phyloP scores from a whole-genome alignment of 37 sponge, comb jelly and placozoan species.

The Cladorhizidae sp. region DNA sequence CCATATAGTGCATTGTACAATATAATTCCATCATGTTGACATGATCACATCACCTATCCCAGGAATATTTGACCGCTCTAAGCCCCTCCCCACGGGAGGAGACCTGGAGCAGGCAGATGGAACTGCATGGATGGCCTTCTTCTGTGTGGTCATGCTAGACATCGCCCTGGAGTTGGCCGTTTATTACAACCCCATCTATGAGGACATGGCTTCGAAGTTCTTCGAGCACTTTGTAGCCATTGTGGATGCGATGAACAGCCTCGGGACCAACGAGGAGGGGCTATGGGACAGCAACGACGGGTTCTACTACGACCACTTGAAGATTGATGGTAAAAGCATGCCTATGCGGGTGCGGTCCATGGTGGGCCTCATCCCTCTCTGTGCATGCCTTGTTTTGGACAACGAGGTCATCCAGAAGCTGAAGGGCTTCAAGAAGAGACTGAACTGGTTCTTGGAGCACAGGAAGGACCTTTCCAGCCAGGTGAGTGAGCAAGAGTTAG shows the following conservation, averaged over 20 bases:
- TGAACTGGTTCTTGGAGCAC: slow-evolving; percentile 93
- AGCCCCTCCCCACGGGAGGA: slow-evolving; percentile 90
- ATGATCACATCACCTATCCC: not conserved
- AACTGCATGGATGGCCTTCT: slow-evolving; percentile 99
- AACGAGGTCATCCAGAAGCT: slow-evolving; percentile 86
- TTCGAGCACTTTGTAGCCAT: slow-evolving; percentile 96
- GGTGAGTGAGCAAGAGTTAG: too few relatives aligned
- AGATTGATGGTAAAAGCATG: slow-evolving; percentile 53
- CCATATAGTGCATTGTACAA: too few relatives aligned
- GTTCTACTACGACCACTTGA: slow-evolving; percentile 93
- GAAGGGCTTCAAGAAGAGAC: slow-evolving; percentile 81
- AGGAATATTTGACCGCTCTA: slow-evolving; percentile 91
- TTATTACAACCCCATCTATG: slow-evolving; percentile 81
- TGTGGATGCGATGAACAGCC: slow-evolving; percentile 92
- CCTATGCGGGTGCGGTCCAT: slow-evolving; percentile 88
- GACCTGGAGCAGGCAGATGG: slow-evolving; percentile 96
- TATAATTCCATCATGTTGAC: too few relatives aligned
- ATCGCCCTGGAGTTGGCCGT: slow-evolving; percentile 92
- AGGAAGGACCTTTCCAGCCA: slow-evolving; percentile 80
- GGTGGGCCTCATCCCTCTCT: slow-evolving; percentile 96
- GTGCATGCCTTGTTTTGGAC: slow-evolving; percentile 91
- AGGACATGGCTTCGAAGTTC: slow-evolving; percentile 99
- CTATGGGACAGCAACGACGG: slow-evolving; percentile 94
- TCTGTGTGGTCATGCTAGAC: slow-evolving; percentile 91
- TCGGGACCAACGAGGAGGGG: slow-evolving; percentile 76